These are phyloP conservation scores for Myocastor coypus DNA, from an alignment of 2,113 vertebrate species.

Conservation along the genomic window DNA sequence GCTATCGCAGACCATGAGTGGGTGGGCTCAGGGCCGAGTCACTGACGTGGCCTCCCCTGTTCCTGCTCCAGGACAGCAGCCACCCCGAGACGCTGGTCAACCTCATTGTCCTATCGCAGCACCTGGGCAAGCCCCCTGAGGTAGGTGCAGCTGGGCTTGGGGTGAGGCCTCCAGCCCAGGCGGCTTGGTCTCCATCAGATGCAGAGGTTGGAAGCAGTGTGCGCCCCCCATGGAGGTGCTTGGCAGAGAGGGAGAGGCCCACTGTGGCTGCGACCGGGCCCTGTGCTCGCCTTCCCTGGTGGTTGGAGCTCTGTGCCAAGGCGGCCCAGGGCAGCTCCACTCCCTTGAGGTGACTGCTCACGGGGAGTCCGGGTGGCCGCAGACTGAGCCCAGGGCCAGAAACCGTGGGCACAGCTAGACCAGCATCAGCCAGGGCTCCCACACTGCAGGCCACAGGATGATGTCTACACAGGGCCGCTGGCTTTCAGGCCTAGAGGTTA, in stretches of 20 bases:
- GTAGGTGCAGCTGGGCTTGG: constrained; percentile 83
- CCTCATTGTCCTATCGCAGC: constrained; percentile 95
- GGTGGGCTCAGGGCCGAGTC: accelerated
- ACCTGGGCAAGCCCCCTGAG: constrained; percentile 96
- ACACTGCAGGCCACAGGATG: neutral
- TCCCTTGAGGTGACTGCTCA: neutral
- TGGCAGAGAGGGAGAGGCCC: neutral
- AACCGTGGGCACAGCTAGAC: neutral
- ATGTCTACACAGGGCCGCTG: neutral
- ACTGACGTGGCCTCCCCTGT: neutral
- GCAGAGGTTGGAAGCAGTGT: neutral
- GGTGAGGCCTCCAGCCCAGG: neutral
- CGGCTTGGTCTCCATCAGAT: accelerated
- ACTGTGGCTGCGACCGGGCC: neutral
- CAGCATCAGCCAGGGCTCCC: no score
- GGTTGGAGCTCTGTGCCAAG: neutral
- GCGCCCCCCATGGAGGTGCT: no score
- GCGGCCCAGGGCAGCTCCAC: neutral
- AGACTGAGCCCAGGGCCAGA: neutral
- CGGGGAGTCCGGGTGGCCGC: neutral
- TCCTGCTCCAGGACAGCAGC: constrained; percentile 91
- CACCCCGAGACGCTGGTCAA: constrained; percentile 98
- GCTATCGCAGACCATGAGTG: no score
- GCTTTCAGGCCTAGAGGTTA: no score
- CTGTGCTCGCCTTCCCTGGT: neutral